These are phyloP conservation scores for Eulemur coronatus DNA, from an alignment of 2,797 vertebrate genomes.

Conservation along the genomic window DNA sequence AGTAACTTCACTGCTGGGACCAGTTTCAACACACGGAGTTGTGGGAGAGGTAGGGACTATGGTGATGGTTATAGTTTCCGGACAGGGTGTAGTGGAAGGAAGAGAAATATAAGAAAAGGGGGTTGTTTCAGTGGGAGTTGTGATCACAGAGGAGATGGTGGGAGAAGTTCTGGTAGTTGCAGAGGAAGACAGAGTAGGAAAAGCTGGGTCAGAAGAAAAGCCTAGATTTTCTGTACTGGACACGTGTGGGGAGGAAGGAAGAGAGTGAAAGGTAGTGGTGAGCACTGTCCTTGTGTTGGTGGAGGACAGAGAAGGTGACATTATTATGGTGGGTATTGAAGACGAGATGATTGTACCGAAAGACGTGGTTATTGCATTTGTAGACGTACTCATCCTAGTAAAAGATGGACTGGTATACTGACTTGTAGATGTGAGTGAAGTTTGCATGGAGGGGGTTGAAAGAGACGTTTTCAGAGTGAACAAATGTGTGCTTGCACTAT, in stretches of 20 bases:
- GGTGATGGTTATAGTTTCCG: conserved; percentile 17
- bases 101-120: neutral
- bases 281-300: accelerated
- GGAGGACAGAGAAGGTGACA: neutral
- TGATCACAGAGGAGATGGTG: accelerated
- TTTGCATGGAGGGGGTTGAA: neutral
- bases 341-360: neutral
- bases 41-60: neutral
- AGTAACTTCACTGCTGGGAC: neutral
- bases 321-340: neutral
- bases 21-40: neutral
- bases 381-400: neutral
- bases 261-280: accelerated
- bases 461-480: neutral
- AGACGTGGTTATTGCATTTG: neutral
- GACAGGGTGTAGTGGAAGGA: neutral
- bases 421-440: neutral
- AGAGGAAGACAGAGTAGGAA: neutral
- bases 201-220: neutral
- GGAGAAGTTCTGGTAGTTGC: neutral
- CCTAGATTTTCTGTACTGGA: neutral
- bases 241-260: accelerated
- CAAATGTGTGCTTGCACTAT: too few species aligned
- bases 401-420: neutral
- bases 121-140: neutral